A percentile compares a stretch with the other conserved stretches of the same genome.
Evolutionary conservation across 2,888 invertebrate species (phyloP).

Genomic region (Microctonus aethiopoides): DNA sequence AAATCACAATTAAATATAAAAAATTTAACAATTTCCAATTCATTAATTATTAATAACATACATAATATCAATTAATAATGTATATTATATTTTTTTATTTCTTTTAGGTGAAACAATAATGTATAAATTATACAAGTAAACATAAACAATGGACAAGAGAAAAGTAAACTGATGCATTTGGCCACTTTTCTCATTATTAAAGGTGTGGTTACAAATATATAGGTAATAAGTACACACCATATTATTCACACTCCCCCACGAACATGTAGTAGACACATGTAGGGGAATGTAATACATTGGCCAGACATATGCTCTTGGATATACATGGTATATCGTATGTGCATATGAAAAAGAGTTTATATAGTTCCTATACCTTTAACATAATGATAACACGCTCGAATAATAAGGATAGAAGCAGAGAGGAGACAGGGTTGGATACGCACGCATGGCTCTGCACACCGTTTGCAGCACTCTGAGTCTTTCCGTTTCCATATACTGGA

Average conservation of each 20-base stretch:
- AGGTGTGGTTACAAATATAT: background rate
- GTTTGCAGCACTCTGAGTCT: constrained; percentile 59
- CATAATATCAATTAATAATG: background rate
- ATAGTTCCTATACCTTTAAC: constrained; percentile 34
- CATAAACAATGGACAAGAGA: background rate
- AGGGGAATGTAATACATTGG: background rate
- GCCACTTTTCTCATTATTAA: background rate
- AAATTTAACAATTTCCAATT: no score
- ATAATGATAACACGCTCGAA: constrained; percentile 66
- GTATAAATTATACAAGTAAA: background rate
- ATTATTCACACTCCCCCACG: background rate
- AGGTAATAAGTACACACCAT: background rate
- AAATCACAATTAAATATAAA: no score
- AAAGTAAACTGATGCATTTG: background rate
- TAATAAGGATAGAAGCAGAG: constrained; percentile 62
- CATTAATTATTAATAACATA: background rate
- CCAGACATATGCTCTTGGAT: constrained; percentile 10
- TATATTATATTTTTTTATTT: background rate
- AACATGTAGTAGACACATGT: background rate
- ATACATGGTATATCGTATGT: constrained; percentile 6
- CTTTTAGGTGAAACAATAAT: background rate
- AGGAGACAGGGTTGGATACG: constrained; percentile 68
- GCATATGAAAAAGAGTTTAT: constrained; percentile 4
- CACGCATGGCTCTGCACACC: constrained; percentile 61
- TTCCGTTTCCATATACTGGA: constrained; percentile 51